A percentile compares a stretch with the other conserved stretches of the same genome.
Conservation (phyloP, 2,888 invertebrate species). For the Pachliopta kotzebuea region DNA sequence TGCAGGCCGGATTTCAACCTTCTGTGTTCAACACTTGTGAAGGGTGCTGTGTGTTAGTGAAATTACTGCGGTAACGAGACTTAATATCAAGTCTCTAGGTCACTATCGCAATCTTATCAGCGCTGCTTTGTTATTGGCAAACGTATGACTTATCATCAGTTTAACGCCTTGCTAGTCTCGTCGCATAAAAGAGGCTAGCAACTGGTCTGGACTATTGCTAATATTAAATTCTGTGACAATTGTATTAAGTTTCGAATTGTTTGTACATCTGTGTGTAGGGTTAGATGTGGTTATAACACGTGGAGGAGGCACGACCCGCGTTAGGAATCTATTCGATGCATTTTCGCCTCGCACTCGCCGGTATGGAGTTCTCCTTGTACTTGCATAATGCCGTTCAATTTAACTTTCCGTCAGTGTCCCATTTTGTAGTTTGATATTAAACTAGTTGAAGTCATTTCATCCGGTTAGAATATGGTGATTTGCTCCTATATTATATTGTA, state of each 20-base stretch:
- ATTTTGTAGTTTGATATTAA: background rate
- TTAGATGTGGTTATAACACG: constrained; percentile 3
- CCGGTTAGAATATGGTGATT: too few species aligned
- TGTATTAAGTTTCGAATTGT: background rate
- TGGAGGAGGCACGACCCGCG: constrained; percentile 11
- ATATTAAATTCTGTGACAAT: background rate
- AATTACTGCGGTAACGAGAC: too few species aligned
- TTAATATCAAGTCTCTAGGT: too few species aligned
- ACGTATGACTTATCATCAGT: too few species aligned
- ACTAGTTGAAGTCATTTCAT: background rate
- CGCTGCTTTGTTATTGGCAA: too few species aligned
- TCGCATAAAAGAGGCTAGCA: too few species aligned
- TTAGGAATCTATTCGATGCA: constrained; percentile 10
- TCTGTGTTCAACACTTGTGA: too few species aligned
- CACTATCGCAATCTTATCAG: too few species aligned
- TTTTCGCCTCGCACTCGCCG: background rate
- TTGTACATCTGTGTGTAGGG: constrained; percentile 4
- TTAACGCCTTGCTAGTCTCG: too few species aligned
- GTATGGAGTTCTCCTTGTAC: background rate
- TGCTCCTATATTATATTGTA: too few species aligned
- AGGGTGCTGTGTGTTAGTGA: too few species aligned
- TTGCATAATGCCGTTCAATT: constrained; percentile 9
- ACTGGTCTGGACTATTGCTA: constrained; percentile 11
- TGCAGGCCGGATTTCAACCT: too few species aligned
- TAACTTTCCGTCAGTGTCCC: background rate